Evolutionary conservation across 2,888 invertebrate genomes (phyloP), one percentile per base, ranked within the genome.

Genomic region (Endomychus coccineus): DNA sequence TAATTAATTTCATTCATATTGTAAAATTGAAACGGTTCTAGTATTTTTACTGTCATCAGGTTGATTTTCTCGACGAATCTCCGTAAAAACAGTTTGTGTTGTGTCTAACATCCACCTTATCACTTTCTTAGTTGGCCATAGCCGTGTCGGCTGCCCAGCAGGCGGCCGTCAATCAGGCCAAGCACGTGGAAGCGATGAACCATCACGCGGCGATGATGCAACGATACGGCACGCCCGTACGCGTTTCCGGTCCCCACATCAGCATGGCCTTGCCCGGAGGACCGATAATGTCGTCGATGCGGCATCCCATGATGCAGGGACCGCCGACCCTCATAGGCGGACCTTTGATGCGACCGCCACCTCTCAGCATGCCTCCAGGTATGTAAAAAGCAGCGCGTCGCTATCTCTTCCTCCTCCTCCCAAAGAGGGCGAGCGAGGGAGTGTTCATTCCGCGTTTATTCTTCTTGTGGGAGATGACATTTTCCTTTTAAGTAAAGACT

Each of bases 321-420:
- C 72, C 71, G 14, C 72, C 73, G 27, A 69, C 58, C 9, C 9
- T 63, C 24, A 59, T 72, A 48, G 73, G 73, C 61, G 76, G 75
- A 62, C 75, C 72, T 66, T 67, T 75, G 66, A 75, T 76, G 74
- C 69, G 76, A 66, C 76, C 75, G 58, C 74, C 74, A 58, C 74
- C 73, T 57, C 71, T 77, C 67, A 74, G 74, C 64, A 68, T 75
- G 59, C 75, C 75, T 51, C 75, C 77, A 74, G 77, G 78, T 78
- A 74, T 33, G 38, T 38, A 38, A 38, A 27, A 19, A 14, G 14
- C 12, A 25, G 7, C 27, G 11, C 27, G 11, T 7, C 27, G 6
- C 27, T 7, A 5, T 7, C 27, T 6, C 5, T 10, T 12, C 9
- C 5, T 7, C 27, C 11, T n/a, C 21, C 21, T 19, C 21, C 21